Evolutionary conservation across 2,888 invertebrate genomes (phyloP).

Genomic region (Reticulitermes lucifugus): DNA sequence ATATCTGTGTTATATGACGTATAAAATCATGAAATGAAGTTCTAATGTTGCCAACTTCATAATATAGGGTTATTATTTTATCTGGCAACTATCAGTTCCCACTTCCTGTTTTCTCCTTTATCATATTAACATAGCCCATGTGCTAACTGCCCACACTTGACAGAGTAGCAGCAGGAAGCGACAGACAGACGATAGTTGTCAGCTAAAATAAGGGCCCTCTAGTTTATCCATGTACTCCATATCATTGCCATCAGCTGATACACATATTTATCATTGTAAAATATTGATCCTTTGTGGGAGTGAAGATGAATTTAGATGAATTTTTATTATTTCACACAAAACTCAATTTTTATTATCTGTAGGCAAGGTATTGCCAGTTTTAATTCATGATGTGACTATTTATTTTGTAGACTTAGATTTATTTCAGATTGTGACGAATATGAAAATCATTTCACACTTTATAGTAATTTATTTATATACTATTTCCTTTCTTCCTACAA

Average conservation of each 20-base stretch:
- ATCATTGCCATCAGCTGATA: background rate
- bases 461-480: background rate
- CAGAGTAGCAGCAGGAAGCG: no score
- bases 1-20: background rate
- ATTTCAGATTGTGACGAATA: background rate
- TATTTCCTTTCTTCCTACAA: background rate
- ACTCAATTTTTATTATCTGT: background rate
- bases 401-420: slow-evolving; percentile 10
- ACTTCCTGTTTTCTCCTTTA: no score
- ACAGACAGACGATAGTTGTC: no score
- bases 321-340: background rate
- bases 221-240: background rate
- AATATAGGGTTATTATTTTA: background rate
- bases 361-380: background rate
- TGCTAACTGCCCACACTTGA: no score
- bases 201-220: background rate
- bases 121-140: no score
- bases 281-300: background rate
- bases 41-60: background rate
- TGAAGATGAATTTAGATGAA: background rate
- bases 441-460: background rate
- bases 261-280: no score
- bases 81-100: no score
- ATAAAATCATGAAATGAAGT: background rate
- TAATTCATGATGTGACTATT: background rate